Conservation (phyloP, 2,888 invertebrate genomes). For the Mechanitis messenoides region DNA sequence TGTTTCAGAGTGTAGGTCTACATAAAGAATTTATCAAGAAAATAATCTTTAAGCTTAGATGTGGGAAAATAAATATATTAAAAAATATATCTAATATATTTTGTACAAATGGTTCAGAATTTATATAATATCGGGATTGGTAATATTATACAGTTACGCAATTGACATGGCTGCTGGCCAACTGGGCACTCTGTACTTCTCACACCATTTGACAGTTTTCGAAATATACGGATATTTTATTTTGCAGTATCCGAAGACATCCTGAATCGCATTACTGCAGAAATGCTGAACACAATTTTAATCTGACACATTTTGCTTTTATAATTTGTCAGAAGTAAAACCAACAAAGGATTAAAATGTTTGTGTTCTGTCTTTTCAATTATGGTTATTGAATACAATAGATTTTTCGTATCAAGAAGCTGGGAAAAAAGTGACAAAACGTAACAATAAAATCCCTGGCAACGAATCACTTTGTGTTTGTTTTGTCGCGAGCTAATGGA, state of each 20-base stretch:
- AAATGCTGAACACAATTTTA: neutral
- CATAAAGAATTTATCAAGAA: no score
- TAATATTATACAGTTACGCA: slow-evolving; percentile 16
- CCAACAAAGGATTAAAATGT: neutral
- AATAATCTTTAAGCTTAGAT: no score
- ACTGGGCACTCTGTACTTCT: slow-evolving; percentile 36
- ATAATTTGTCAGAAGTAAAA: neutral
- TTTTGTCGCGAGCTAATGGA: slow-evolving; percentile 69
- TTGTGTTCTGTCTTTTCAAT: neutral
- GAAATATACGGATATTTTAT: slow-evolving; percentile 33
- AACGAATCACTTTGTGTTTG: slow-evolving; percentile 48
- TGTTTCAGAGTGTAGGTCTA: no score
- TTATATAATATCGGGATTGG: neutral
- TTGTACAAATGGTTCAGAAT: no score
- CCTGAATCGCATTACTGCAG: slow-evolving; percentile 28
- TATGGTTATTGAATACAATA: slow-evolving; percentile 5
- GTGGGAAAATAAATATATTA: no score
- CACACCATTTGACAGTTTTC: slow-evolving; percentile 28
- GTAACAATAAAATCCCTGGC: slow-evolving; percentile 35
- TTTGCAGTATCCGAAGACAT: slow-evolving; percentile 32
- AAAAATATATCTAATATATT: no score
- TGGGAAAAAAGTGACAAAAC: slow-evolving; percentile 28
- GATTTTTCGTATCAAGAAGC: slow-evolving; percentile 7
- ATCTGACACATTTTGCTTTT: neutral
- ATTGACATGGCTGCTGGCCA: slow-evolving; percentile 42